Base-by-base conservation (phyloP, 2,797 vertebrate genomes). In the Nannoperca australis region DNA sequence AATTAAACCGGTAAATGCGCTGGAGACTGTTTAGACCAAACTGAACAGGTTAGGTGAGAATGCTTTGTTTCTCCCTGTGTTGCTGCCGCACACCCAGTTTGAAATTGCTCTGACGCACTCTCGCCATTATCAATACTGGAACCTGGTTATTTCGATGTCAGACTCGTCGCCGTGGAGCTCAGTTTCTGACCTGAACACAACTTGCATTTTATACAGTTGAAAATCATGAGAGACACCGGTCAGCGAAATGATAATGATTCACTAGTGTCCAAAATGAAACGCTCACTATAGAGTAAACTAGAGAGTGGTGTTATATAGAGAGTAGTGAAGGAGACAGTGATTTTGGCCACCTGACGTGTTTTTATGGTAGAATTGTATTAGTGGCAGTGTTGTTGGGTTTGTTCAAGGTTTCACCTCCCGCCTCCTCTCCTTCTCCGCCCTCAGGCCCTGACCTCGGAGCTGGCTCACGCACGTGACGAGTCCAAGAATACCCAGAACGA, bases 401-500 rank as follows among this genome's bases (percentile, higher is more conserved):
- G 17, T 69, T 13, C 1, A 0, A 38, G 49, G 40, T 61, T 59
- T 63, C 18, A 51, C 56, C 49, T 73, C 11, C 72, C 5, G 3
- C 38, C 49, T 47, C 42, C 10, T 65, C 54, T 66, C 18, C 66
- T 18, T 54, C 27, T 47, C 36, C 9, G 20, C 24, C 70, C 61
- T 3, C 80, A 99, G 98, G 96, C 96, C 0, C 91, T 99, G 95
- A 97, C 95, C 82, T 95, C 90, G 1, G 98, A 99, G 94, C 90
- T 99, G 92, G 96, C 97, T 54, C 96, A 97, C 65, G 97, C 97
- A 4, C 94, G 96, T 9, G 96, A 97, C 2, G 97, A 98, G 4
- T 95, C 95, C 69, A 99, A 96, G 96, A 97, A 96, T 78, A 99
- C 97, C 70, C 94, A 95, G 84, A 99, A 99, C 0, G 97, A 99